Conservation (phyloP, 2,888 invertebrate genomes). For the Cataglyphis cursor region DNA sequence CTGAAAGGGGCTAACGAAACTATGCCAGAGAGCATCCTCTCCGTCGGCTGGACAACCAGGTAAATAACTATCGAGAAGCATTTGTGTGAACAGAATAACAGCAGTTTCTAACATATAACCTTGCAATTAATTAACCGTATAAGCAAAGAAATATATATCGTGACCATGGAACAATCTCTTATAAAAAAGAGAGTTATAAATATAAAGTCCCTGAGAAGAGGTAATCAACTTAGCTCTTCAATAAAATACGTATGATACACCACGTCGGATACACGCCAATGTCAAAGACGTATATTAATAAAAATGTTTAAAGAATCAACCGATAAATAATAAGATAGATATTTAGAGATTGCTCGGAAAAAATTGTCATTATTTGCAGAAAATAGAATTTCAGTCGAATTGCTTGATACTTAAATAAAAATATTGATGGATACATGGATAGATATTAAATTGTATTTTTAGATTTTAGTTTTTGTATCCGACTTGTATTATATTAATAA, state of each 20-base stretch:
- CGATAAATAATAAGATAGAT: background rate
- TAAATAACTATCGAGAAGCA: conserved; percentile 80
- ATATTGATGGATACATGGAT: background rate
- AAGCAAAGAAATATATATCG: conserved; percentile 40
- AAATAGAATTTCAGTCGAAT: background rate
- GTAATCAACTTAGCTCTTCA: conserved; percentile 19
- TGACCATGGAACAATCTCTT: conserved; percentile 31
- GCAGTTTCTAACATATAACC: conserved; percentile 41
- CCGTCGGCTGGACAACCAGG: conserved; percentile 95
- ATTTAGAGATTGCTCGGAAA: background rate
- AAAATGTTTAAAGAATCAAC: background rate
- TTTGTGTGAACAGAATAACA: background rate
- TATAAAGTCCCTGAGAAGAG: conserved; percentile 38
- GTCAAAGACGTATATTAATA: conserved; percentile 11
- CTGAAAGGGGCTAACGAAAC: conserved; percentile 88
- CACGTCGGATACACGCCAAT: background rate
- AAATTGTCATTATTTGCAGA: background rate
- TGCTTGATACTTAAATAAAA: background rate
- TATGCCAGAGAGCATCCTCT: conserved; percentile 91
- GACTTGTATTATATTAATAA: background rate
- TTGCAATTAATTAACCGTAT: conserved; percentile 49
- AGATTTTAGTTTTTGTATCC: background rate
- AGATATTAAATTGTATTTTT: background rate
- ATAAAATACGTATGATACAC: background rate
- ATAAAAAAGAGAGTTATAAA: conserved; percentile 49